Conservation (phyloP, 1,140 invertebrate species). For the Brachionus sp. region DNA sequence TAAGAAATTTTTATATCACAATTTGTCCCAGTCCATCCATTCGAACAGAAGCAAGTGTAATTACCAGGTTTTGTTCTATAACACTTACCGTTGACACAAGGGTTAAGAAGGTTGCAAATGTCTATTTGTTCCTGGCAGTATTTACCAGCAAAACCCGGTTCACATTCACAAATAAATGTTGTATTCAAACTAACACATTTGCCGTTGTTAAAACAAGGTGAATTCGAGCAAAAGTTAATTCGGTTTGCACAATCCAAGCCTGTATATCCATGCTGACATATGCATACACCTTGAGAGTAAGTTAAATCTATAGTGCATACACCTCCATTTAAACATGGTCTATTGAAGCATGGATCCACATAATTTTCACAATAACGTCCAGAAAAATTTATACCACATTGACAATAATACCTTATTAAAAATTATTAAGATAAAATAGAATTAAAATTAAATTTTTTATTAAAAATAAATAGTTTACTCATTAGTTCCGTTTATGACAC, state of each 20-base stretch:
- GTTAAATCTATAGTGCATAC: background rate
- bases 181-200: constrained; percentile 24
- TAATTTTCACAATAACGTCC: constrained; percentile 74
- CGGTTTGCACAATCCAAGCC: background rate
- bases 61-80: background rate
- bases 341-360: background rate
- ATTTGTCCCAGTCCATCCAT: constrained; percentile 30
- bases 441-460: constrained; percentile 48
- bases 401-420: constrained; percentile 53
- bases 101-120: background rate
- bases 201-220: constrained; percentile 52
- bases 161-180: background rate
- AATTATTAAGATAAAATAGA: background rate
- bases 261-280: constrained; percentile 11
- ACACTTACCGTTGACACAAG: constrained; percentile 33
- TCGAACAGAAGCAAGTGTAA: constrained; percentile 9
- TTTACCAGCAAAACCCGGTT: background rate
- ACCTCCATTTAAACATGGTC: constrained; percentile 20
- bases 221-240: background rate
- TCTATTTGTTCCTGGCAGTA: constrained; percentile 24
- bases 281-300: background rate
- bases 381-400: constrained; percentile 43
- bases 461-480: constrained; percentile 70
- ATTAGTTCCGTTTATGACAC: constrained; percentile 64
- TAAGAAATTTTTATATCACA: constrained; percentile 26